A percentile compares a stretch with the other conserved stretches of the same genome.
Conservation (phyloP, 30 jellyfish, hydroid and myxozoan species). For the Chironex yamaguchii region DNA sequence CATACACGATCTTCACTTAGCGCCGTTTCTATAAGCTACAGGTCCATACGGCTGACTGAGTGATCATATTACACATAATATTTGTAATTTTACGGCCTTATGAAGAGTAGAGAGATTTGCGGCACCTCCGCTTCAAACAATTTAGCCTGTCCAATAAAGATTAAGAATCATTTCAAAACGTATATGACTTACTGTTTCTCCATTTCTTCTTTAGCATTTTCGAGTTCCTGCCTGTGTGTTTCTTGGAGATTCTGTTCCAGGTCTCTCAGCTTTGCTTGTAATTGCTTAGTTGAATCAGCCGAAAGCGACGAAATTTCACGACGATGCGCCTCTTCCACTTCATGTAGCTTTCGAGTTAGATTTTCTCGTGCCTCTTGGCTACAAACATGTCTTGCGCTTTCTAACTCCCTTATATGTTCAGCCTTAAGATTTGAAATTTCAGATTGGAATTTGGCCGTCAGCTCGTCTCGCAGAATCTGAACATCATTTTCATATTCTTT, state of each 20-base stretch:
- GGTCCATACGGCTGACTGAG: no score
- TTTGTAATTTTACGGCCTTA: no score
- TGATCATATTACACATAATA: no score
- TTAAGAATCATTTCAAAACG: no score
- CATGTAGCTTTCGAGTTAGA: not conserved
- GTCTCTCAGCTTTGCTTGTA: not conserved
- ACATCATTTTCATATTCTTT: slow-evolving; percentile 33
- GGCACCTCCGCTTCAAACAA: no score
- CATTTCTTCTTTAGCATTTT: not conserved
- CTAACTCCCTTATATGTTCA: not conserved
- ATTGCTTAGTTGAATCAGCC: not conserved
- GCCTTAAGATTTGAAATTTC: not conserved
- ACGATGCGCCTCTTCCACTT: not conserved
- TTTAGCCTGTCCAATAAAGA: no score
- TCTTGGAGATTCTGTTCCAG: not conserved
- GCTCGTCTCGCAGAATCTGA: slow-evolving; percentile 29
- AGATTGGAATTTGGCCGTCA: not conserved
- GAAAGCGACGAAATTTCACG: not conserved
- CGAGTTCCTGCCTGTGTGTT: not conserved
- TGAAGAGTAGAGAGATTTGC: no score
- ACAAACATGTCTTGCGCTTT: not conserved
- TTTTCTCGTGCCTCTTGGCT: not conserved
- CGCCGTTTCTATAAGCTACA: no score
- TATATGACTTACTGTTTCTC: not conserved
- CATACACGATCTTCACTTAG: no score